Evolutionary conservation across 2,888 invertebrate genomes (phyloP), one percentile per base, ranked within the genome.

Genomic region (Neria commutata): DNA sequence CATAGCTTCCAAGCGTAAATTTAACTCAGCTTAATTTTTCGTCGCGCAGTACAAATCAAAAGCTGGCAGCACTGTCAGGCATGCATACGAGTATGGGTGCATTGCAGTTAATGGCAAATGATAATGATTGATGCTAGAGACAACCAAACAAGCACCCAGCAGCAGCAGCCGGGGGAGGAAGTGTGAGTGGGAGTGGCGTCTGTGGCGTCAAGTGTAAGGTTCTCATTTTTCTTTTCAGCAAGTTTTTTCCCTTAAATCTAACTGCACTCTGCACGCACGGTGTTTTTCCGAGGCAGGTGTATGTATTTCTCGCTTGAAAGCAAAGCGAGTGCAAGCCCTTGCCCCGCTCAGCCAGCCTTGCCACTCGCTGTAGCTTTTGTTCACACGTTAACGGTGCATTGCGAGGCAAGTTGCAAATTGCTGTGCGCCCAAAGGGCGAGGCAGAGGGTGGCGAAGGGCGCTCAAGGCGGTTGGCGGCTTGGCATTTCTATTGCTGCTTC

Each of bases 21-120:
- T n/a, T n/a, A n/a, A n/a, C n/a, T n/a, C n/a, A n/a, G n/a, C n/a
- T n/a, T n/a, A n/a, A n/a, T n/a, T n/a, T n/a, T n/a, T n/a, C n/a
- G n/a, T n/a, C n/a, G n/a, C n/a, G n/a, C n/a, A n/a, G n/a, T n/a
- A n/a, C n/a, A n/a, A n/a, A n/a, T n/a, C n/a, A n/a, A n/a, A n/a
- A n/a, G n/a, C n/a, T n/a, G n/a, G n/a, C n/a, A n/a, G n/a, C n/a
- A n/a, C n/a, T n/a, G n/a, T n/a, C n/a, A n/a, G n/a, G 24, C 5
- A 46, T 46, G 46, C 45, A 54, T n/a, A 45, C n/a, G 16, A 17
- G 21, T 14, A 25, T 46, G 50, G 56, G 54, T 71, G 71, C 71
- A 69, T 68, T 71, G 71, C 71, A 69, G 67, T 73, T 73, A 71
- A 71, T 68, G 69, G 71, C 74, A 69, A 72, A 72, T 74, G 71